These are phyloP conservation scores for Acanthiza pusilla DNA, from an alignment of 2,797 vertebrate species.

Conservation along the genomic window DNA sequence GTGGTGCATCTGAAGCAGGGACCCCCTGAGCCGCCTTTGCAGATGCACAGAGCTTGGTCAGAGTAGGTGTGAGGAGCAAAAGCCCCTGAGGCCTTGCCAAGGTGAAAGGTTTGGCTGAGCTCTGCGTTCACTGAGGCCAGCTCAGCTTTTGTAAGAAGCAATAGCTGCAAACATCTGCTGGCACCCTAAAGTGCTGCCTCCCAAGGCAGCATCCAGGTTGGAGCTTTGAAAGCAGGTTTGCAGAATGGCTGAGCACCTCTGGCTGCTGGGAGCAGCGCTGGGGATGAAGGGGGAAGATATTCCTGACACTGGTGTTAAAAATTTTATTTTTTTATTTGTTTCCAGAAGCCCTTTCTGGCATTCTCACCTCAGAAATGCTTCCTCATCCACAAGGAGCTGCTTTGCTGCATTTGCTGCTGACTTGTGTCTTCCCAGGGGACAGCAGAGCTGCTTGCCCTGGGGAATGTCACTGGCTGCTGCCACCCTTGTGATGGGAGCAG, in stretches of 20 bases:
- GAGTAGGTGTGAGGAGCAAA: background rate
- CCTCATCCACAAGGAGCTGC: background rate
- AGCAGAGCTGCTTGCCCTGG: background rate
- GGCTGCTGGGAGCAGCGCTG: fast-evolving
- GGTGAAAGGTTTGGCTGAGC: background rate
- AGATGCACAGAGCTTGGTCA: background rate
- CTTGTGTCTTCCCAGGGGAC: background rate
- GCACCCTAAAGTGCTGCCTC: background rate
- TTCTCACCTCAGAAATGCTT: background rate
- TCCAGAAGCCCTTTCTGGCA: background rate
- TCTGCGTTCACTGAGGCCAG: fast-evolving
- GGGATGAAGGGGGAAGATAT: background rate
- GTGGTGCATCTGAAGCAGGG: background rate
- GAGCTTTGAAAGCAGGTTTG: background rate
- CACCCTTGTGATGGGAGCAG: background rate
- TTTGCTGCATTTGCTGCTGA: background rate
- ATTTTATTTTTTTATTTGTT: fast-evolving
- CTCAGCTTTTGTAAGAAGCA: background rate
- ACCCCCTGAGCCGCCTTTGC: background rate
- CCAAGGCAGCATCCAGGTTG: background rate
- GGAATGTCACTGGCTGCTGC: fast-evolving
- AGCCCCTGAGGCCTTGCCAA: background rate
- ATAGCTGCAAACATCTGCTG: background rate
- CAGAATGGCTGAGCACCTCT: background rate
- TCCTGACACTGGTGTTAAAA: background rate